These are phyloP conservation scores for Cephus runcator DNA, from an alignment of 2,888 invertebrate genomes.

Conservation along the genomic window DNA sequence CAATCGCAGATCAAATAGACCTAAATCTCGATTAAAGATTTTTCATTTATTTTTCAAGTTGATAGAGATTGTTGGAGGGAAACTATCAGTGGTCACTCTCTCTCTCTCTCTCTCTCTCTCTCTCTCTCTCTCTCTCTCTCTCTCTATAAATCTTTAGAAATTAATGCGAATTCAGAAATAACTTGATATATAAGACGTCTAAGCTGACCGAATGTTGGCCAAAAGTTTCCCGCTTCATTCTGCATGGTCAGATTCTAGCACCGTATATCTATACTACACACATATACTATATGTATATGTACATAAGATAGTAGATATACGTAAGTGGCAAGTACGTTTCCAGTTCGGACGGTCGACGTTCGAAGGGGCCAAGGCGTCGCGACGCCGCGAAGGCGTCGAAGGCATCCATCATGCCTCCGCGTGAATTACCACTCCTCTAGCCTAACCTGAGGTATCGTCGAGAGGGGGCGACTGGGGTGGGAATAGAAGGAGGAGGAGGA, in stretches of 20 bases:
- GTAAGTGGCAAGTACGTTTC: conserved; percentile 1
- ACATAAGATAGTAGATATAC: not conserved
- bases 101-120: too few relatives aligned
- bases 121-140: too few relatives aligned
- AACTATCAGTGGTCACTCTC: too few relatives aligned
- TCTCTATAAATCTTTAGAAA: too few relatives aligned
- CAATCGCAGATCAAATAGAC: too few relatives aligned
- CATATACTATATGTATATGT: not conserved
- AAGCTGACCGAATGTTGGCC: too few relatives aligned
- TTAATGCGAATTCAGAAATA: too few relatives aligned
- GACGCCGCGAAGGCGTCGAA: conserved; percentile 59
- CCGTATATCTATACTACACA: not conserved
- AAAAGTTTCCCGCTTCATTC: not conserved
- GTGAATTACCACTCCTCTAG: conserved; percentile 56
- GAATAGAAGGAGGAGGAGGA: conserved; percentile 4
- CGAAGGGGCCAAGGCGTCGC: conserved; percentile 50
- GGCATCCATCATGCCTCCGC: conserved; percentile 59
- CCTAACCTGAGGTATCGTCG: conserved; percentile 37
- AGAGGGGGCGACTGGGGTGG: conserved; percentile 31
- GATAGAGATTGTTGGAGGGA: too few relatives aligned
- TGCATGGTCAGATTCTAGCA: not conserved
- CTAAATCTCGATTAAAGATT: too few relatives aligned
- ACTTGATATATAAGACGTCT: too few relatives aligned
- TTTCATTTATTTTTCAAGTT: too few relatives aligned
- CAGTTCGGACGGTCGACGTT: conserved; percentile 1